Percentiles rank a stretch among this genome's conserved stretches.
Conservation (phyloP, 1,140 invertebrate species). For the Drosophila tani region DNA sequence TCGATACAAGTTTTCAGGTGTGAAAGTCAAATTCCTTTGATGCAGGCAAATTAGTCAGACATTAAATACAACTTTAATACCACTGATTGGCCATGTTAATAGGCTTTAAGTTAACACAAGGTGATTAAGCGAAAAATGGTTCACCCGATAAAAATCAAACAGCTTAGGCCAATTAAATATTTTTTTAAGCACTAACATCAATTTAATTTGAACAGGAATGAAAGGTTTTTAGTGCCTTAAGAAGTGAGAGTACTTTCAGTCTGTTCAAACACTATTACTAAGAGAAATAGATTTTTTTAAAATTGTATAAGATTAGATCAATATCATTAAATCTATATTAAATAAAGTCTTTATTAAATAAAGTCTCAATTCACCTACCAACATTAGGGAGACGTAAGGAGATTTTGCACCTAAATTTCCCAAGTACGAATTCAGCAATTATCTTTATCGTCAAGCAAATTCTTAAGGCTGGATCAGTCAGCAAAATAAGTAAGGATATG, state of each 20-base stretch:
- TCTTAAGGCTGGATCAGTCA: no score
- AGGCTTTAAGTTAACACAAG: conserved; percentile 2
- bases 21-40: conserved; percentile 69
- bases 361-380: no score
- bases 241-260: no score
- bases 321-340: not conserved
- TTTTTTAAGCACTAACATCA: not conserved
- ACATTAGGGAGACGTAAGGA: no score
- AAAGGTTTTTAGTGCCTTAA: not conserved
- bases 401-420: no score
- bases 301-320: not conserved
- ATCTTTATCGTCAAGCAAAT: no score
- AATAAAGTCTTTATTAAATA: no score
- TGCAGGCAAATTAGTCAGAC: conserved; percentile 27
- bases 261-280: not conserved
- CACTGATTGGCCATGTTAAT: not conserved
- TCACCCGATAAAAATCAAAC: conserved; percentile 21
- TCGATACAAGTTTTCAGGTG: conserved; percentile 46
- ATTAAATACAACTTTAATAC: conserved; percentile 34
- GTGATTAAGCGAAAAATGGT: conserved; percentile 4
- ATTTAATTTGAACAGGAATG: not conserved
- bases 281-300: not conserved
- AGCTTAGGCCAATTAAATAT: conserved; percentile 11
- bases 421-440: no score
- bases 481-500: no score